A percentile compares a stretch with the other conserved stretches of the same genome.
These are phyloP conservation scores for Todiramphus chloris DNA, from an alignment of 2,113 vertebrate genomes.

Conservation along the genomic window DNA sequence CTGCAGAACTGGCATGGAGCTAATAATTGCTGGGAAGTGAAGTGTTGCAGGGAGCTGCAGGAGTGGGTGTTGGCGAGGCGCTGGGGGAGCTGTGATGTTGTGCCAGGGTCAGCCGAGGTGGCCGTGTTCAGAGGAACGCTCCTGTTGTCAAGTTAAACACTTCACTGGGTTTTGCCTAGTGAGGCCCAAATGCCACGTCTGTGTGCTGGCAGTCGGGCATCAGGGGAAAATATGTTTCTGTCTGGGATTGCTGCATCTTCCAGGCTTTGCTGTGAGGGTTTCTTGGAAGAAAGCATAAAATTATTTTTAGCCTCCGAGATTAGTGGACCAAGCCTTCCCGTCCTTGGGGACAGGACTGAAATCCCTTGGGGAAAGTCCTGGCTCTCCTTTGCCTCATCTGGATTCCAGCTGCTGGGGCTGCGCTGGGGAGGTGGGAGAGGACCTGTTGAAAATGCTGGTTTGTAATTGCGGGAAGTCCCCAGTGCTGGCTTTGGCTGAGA, in stretches of 20 bases:
- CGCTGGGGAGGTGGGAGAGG: fast-evolving
- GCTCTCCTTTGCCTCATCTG: not conserved
- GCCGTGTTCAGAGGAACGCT: not conserved
- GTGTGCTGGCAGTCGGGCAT: constrained; percentile 7
- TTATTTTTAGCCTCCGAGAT: not conserved
- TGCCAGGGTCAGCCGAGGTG: not conserved
- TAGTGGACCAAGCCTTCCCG: not conserved
- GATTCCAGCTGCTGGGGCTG: not conserved
- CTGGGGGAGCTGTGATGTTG: not conserved
- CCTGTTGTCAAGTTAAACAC: constrained; percentile 17
- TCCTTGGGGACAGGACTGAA: fast-evolving
- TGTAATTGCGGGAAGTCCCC: not conserved
- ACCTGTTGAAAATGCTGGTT: not conserved
- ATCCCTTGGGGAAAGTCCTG: not conserved
- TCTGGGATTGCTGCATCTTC: not conserved
- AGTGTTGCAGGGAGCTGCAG: not conserved
- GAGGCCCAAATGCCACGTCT: constrained; percentile 30
- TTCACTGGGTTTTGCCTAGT: constrained; percentile 16
- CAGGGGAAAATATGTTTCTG: constrained; percentile 10
- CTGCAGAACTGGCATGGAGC: fast-evolving
- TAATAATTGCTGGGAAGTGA: fast-evolving
- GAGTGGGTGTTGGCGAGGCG: not conserved
- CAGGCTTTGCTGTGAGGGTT: not conserved
- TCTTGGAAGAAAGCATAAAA: not conserved
- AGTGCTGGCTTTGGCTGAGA: not conserved